Percentiles rank a stretch among this genome's conserved stretches.
Evolutionary conservation across 2,113 vertebrate species (phyloP).

Genomic region (Pogona vitticeps): DNA sequence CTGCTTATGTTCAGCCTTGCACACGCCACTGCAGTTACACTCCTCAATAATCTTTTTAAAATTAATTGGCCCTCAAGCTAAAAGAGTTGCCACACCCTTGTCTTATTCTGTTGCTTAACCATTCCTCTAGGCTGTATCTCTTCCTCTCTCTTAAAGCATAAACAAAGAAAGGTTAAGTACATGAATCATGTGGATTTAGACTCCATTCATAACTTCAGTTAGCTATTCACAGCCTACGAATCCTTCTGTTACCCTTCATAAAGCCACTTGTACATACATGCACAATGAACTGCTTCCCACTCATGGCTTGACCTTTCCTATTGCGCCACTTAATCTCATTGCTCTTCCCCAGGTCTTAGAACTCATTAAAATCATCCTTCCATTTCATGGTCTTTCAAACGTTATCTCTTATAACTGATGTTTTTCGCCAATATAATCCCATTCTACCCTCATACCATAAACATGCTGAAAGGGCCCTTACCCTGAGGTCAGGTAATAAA

Average conservation of each 20-base stretch:
- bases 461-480: background rate
- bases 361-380: no score
- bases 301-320: background rate
- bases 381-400: background rate
- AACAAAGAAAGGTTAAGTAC: no score
- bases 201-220: background rate
- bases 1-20: no score
- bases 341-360: background rate
- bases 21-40: no score
- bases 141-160: background rate
- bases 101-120: no score
- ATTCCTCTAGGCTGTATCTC: background rate
- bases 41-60: no score
- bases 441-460: background rate
- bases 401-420: background rate
- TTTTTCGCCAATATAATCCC: background rate
- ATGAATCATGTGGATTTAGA: no score
- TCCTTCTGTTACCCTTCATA: background rate
- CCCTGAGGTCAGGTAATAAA: background rate
- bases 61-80: no score
- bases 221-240: background rate
- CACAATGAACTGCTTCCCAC: no score
- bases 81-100: background rate
- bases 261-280: background rate
- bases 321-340: background rate